Evolutionary conservation across 2,888 invertebrate genomes (phyloP), one percentile per base, ranked within the genome.

Genomic region (Epirrita christyi): DNA sequence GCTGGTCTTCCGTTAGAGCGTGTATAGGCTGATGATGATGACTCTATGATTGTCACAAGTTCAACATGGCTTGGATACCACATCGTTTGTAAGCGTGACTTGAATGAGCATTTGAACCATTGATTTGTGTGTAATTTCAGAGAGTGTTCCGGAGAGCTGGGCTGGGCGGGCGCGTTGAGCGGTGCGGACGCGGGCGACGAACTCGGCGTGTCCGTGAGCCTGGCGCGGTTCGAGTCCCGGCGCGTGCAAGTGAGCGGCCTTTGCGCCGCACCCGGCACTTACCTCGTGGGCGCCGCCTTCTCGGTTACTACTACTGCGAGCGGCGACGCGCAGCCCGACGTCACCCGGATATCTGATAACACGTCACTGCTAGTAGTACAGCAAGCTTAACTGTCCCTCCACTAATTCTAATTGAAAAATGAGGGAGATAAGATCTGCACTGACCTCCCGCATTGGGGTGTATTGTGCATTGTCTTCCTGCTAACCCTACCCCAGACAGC

Each of bases 211-310:
- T 82, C 81, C 73, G 91, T 82, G 61, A 78, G 66, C 29, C 78
- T 94, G 66, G 87, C 88, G 69, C 88, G 93, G 66, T 93, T 93
- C 71, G 85, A 86, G 68, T 75, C 85, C 62, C 92, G 92, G 67
- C 92, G 92, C 69, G 88, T 95, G 68, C 87, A 88, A 74, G 92
- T 95, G 75, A 88, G 93, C 52, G 94, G 94, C 13, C 88, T 94
- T 59, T 88, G 94, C 66, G 92, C 94, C 27, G 85, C 93, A 36
- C 94, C 95, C 32, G 96, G 96, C 56, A 94, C 95, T 6, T 96
- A 94, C 80, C 93, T 95, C 68, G 88, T 96, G 59, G 94, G 95
- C 44, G 91, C 94, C 9, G 93, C 94, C 47, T 90, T 95, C 74
- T 90, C 93, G 9, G 70, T 86, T 36, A 72, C 80, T 59, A 70